Base-by-base conservation (phyloP, 2,888 invertebrate genomes). In the Schrankia costaestrigalis region DNA sequence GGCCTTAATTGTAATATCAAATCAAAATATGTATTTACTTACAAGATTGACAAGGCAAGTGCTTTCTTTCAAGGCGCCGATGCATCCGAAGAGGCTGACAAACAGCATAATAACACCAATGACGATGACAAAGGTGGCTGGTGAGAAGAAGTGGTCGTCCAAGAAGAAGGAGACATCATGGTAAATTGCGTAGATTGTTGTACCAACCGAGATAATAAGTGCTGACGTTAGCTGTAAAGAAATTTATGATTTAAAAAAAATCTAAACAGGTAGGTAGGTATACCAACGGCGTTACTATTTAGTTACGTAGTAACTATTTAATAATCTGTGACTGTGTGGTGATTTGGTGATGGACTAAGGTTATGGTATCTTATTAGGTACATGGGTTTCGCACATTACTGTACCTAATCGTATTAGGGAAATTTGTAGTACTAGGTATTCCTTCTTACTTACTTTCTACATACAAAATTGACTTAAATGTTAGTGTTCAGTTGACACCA, bases 1-100 rank as follows among this genome's bases (percentile, higher is more conserved):
- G n/a, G n/a, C n/a, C n/a, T n/a, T n/a, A n/a, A 3, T 2, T 10
- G 10, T 23, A 11, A 13, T 15, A 9, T 8, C 1, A 17, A 7
- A 3, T 10, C 2, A 23, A 18, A 18, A 8, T 8, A 21, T n/a
- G 9, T 21, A 25, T 2, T 8, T 13, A 76, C 80, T 75, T 81
- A 95, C 95, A 66, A 94, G 91, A 73, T 96, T 93, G 28, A 96
- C 91, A 73, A 97, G 89, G 74, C 93, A 93, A 55, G 95, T 94
- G 76, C 94, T 95, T 76, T 97, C 97, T 59, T 91, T 91, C 61
- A 96, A 89, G 3, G 97, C 97, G 14, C 97, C 97, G 62, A 95
- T 94, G 80, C 97, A 97, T 31, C 97, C 98, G 63, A 97, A 91
- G 55, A 95, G 93, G 1, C 97, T 96, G 23, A 97, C 93, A 42